Percentiles rank a stretch among this genome's conserved stretches.
Evolutionary conservation across 2,113 vertebrate species (phyloP).

Genomic region (Ursus arctos): DNA sequence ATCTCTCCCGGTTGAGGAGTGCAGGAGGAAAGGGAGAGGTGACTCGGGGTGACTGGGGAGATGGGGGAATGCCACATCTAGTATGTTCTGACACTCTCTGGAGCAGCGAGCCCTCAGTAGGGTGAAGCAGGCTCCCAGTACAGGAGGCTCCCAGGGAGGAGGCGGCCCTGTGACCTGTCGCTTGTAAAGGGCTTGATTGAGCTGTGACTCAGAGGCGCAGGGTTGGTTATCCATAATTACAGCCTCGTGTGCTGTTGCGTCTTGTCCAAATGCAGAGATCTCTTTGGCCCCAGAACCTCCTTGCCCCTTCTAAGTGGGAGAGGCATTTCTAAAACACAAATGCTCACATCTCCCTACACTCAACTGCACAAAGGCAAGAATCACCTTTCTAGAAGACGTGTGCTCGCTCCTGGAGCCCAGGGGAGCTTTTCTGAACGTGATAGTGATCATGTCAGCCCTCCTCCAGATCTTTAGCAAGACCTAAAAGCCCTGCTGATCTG

Average conservation of each 20-base stretch:
- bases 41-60: background rate
- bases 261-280: background rate
- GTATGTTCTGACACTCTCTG: background rate
- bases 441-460: background rate
- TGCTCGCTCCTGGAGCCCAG: background rate
- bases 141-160: background rate
- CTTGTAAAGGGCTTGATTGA: background rate
- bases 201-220: background rate
- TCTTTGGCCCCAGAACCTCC: background rate
- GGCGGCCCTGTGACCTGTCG: background rate
- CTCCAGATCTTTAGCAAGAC: conserved; percentile 55
- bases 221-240: background rate
- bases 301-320: background rate
- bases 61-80: fast-evolving
- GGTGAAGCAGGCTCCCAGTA: background rate
- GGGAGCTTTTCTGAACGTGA: background rate
- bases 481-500: background rate
- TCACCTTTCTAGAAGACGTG: background rate
- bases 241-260: background rate
- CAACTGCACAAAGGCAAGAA: background rate
- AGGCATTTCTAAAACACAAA: background rate
- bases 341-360: background rate
- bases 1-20: background rate
- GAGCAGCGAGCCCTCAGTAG: background rate
- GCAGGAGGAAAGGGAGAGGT: background rate